These are phyloP conservation scores for Chromoteleia sp. DNA, from an alignment of 2,888 invertebrate genomes.

Conservation along the genomic window DNA sequence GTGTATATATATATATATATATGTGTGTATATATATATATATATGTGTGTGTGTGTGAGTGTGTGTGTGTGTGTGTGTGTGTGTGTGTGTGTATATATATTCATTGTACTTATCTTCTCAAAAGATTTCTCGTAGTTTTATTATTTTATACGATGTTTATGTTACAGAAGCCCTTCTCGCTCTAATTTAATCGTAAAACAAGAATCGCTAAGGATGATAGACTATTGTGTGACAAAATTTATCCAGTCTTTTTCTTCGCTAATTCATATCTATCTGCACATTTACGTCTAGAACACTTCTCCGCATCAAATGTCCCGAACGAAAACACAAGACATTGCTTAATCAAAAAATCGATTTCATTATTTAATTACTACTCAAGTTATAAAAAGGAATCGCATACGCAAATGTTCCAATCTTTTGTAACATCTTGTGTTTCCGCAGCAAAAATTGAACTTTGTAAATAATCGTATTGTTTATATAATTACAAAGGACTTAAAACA, in stretches of 20 bases:
- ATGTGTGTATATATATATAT: too few relatives aligned
- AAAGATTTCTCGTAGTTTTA: conserved; percentile 54
- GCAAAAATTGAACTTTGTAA: neutral
- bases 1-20: too few relatives aligned
- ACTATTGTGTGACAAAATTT: too few relatives aligned
- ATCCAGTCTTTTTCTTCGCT: conserved; percentile 65
- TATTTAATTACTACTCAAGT: too few relatives aligned
- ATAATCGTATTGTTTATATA: too few relatives aligned
- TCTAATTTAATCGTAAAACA: conserved; percentile 42
- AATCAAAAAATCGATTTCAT: neutral
- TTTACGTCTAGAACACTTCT: conserved; percentile 34
- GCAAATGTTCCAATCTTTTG: too few relatives aligned
- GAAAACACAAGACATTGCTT: conserved; percentile 7
- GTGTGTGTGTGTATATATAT: conserved; percentile 25
- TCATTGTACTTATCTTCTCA: conserved; percentile 52
- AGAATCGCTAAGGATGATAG: conserved; percentile 35
- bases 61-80: conserved; percentile 42
- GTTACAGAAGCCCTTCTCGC: conserved; percentile 57
- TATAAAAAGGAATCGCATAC: too few relatives aligned
- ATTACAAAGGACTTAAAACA: too few relatives aligned
- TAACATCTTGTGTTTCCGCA: too few relatives aligned
- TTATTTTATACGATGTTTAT: conserved; percentile 49
- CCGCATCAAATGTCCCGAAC: neutral
- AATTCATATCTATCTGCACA: conserved; percentile 53
- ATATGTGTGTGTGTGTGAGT: too few relatives aligned